Evolutionary conservation across 2,797 vertebrate genomes (phyloP).

Genomic region (Scolopax bukidnonensis): DNA sequence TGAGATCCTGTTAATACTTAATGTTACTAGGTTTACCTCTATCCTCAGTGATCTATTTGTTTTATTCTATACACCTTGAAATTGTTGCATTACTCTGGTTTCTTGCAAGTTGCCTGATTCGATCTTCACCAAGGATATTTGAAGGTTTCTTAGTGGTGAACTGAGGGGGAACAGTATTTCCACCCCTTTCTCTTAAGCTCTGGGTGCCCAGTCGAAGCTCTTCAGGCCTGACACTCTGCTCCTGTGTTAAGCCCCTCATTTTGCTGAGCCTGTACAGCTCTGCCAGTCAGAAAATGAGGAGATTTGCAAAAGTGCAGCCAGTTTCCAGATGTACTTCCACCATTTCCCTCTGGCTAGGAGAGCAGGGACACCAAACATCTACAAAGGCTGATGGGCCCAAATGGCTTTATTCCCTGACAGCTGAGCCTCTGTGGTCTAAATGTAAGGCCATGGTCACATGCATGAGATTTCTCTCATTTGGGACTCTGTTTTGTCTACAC

Average conservation of each 20-base stretch:
- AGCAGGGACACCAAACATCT: not conserved
- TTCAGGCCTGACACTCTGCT: not conserved
- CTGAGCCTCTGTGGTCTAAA: not conserved
- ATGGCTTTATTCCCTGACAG: rapidly evolving
- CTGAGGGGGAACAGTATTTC: not conserved
- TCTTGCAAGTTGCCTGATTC: not conserved
- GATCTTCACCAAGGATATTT: not conserved
- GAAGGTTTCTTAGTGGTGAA: not conserved
- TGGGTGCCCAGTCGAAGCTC: not conserved
- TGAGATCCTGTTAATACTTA: not conserved
- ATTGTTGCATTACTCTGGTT: not conserved
- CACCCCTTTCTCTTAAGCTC: not conserved
- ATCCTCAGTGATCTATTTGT: not conserved
- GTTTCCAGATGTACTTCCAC: not conserved
- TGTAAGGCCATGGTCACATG: not conserved
- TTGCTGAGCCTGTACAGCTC: not conserved
- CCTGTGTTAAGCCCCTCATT: not conserved
- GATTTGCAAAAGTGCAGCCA: not conserved
- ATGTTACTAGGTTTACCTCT: not conserved
- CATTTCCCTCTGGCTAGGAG: not conserved
- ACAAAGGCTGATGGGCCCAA: not conserved
- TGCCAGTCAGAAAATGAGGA: not conserved
- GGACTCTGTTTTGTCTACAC: not conserved
- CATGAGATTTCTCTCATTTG: not conserved
- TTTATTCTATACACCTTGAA: not conserved